phyloP scores from a whole-genome alignment of 2,797 vertebrate genomes.

The Scomberomorus guttatus region DNA sequence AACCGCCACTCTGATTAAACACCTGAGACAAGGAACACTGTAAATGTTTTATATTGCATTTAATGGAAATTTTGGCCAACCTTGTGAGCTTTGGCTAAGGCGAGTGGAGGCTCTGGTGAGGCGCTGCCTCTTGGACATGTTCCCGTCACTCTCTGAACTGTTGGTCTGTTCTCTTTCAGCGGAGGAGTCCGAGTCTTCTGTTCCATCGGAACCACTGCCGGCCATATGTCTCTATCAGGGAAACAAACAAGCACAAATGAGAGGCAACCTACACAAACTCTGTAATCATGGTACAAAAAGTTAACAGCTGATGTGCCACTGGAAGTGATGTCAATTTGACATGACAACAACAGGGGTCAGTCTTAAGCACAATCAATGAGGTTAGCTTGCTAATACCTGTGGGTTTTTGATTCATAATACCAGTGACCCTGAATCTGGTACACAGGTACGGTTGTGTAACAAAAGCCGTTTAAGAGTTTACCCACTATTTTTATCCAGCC shows the following conservation, averaged over 20 bases:
- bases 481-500: background rate
- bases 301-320: background rate
- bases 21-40: background rate
- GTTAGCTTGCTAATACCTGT: background rate
- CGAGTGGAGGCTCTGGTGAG: conserved; percentile 95
- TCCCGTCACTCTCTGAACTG: conserved; percentile 96
- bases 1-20: background rate
- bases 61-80: conserved; percentile 72
- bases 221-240: conserved; percentile 90
- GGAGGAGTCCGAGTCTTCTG: conserved; percentile 98
- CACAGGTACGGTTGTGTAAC: background rate
- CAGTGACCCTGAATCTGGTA: background rate
- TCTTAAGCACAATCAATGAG: background rate
- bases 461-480: background rate
- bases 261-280: background rate
- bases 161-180: conserved; percentile 97
- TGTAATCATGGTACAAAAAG: background rate
- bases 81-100: conserved; percentile 98
- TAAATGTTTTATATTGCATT: background rate
- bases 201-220: conserved; percentile 97
- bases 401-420: background rate
- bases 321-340: background rate
- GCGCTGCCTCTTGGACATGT: conserved; percentile 90
- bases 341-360: background rate
- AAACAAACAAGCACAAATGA: background rate